Percentiles rank a stretch among this genome's conserved stretches.
Evolutionary conservation across 1,140 invertebrate genomes (phyloP).

Genomic region (Drosophila biarmipes): DNA sequence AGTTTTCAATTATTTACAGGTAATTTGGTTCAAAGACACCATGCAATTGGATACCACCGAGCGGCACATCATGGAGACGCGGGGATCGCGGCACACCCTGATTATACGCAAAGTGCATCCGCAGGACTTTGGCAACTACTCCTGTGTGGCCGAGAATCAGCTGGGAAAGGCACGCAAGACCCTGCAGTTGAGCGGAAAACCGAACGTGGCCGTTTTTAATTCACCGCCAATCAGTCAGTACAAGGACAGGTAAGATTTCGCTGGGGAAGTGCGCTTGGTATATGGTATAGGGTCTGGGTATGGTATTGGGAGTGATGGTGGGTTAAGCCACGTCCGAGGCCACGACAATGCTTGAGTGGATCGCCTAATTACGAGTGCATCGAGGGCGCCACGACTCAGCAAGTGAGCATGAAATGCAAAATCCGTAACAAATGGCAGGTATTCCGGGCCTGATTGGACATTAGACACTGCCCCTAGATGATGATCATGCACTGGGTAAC

Average conservation of each 20-base stretch:
- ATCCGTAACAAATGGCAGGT: slow-evolving; percentile 20
- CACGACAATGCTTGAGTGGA: not conserved
- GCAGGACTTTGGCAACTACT: slow-evolving; percentile 89
- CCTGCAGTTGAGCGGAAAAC: slow-evolving; percentile 88
- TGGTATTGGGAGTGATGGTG: no score
- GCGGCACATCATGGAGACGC: slow-evolving; percentile 87
- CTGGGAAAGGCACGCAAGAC: slow-evolving; percentile 87
- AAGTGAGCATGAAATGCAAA: slow-evolving; percentile 48
- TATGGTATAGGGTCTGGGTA: not conserved
- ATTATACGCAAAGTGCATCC: slow-evolving; percentile 88
- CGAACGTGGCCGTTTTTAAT: slow-evolving; percentile 87
- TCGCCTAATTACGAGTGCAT: slow-evolving; percentile 19
- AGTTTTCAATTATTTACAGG: slow-evolving; percentile 85
- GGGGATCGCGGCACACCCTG: slow-evolving; percentile 87
- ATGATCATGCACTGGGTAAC: slow-evolving; percentile 38
- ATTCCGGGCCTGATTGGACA: slow-evolving; percentile 15
- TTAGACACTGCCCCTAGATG: slow-evolving; percentile 5
- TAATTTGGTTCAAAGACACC: slow-evolving; percentile 89
- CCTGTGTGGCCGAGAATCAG: slow-evolving; percentile 88
- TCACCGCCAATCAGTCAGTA: slow-evolving; percentile 87
- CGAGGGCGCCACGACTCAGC: not conserved
- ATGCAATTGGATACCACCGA: slow-evolving; percentile 89
- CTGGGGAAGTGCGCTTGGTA: not conserved
- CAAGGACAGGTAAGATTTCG: slow-evolving; percentile 85
- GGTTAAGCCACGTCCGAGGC: slow-evolving; percentile 17